A percentile compares a stretch with the other conserved stretches of the same genome.
Evolutionary conservation across 2,797 vertebrate genomes (phyloP).

Genomic region (Distichodus sexfasciatus): DNA sequence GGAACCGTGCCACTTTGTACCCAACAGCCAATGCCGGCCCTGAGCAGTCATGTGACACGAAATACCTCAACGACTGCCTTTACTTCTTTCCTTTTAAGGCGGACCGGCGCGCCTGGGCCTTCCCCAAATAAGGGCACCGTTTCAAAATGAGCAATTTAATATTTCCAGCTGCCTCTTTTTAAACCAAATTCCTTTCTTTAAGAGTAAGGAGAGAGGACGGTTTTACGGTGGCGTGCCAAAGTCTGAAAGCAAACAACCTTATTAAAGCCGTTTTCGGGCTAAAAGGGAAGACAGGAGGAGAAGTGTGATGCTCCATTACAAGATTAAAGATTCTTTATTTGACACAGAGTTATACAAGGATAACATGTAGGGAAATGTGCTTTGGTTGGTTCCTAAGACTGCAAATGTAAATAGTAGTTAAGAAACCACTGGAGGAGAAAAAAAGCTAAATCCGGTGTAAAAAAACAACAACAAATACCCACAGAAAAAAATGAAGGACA

Average conservation of each 20-base stretch:
- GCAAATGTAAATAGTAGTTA: too few relatives aligned
- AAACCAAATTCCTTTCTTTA: constrained; percentile 47
- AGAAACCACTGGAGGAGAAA: too few relatives aligned
- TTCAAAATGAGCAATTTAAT: constrained; percentile 60
- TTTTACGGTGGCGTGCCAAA: background rate
- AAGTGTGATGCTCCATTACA: background rate
- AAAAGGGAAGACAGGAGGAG: background rate
- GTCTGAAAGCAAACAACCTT: background rate
- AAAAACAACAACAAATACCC: too few relatives aligned
- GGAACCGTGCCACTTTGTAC: constrained; percentile 47
- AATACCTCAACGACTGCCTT: constrained; percentile 50
- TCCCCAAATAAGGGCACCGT: constrained; percentile 69
- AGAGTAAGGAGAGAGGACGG: background rate
- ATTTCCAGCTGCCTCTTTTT: constrained; percentile 58
- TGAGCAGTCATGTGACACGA: constrained; percentile 52
- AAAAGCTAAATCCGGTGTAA: too few relatives aligned
- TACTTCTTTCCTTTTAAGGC: constrained; percentile 71
- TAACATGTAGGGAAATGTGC: too few relatives aligned
- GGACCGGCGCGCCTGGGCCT: constrained; percentile 40
- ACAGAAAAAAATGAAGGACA: too few relatives aligned
- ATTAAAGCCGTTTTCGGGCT: too few relatives aligned
- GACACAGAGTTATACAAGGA: too few relatives aligned
- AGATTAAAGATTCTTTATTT: too few relatives aligned
- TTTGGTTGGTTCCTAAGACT: too few relatives aligned
- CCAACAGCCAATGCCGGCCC: constrained; percentile 48